A percentile compares a stretch with the other conserved stretches of the same genome.
Conservation (phyloP, 2,888 invertebrate species). For the Copidosoma aretas region DNA sequence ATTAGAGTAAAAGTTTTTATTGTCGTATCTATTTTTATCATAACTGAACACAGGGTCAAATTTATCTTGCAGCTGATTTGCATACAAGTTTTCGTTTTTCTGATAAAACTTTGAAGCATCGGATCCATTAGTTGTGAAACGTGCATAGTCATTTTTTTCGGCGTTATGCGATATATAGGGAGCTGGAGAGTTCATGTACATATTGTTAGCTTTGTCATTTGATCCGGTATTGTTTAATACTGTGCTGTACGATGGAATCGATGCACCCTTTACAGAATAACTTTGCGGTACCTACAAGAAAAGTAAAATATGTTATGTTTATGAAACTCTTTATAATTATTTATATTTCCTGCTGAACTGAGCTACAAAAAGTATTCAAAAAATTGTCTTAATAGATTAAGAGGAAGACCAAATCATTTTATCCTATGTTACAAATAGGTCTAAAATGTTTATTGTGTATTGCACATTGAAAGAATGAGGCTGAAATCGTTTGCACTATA, state of each 20-base stretch:
- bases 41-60: conserved; percentile 56
- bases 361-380: background rate
- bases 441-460: no score
- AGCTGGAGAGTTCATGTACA: conserved; percentile 59
- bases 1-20: conserved; percentile 60
- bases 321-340: background rate
- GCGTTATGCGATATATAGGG: conserved; percentile 52
- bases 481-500: no score
- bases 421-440: no score
- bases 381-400: background rate
- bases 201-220: conserved; percentile 54
- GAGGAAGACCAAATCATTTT: no score
- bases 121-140: conserved; percentile 47
- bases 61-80: conserved; percentile 53
- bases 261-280: conserved; percentile 72
- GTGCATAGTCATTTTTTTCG: conserved; percentile 57
- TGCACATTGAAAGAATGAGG: no score
- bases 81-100: conserved; percentile 55
- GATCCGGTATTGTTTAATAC: conserved; percentile 67
- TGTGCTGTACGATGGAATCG: conserved; percentile 79
- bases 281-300: conserved; percentile 75
- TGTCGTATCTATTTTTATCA: conserved; percentile 55
- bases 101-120: conserved; percentile 53
- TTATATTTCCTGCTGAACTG: background rate
- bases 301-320: background rate